A percentile compares a stretch with the other conserved stretches of the same genome.
phyloP scores from a whole-genome alignment of 2,888 invertebrate genomes.

The Linnaemya vulpina region DNA sequence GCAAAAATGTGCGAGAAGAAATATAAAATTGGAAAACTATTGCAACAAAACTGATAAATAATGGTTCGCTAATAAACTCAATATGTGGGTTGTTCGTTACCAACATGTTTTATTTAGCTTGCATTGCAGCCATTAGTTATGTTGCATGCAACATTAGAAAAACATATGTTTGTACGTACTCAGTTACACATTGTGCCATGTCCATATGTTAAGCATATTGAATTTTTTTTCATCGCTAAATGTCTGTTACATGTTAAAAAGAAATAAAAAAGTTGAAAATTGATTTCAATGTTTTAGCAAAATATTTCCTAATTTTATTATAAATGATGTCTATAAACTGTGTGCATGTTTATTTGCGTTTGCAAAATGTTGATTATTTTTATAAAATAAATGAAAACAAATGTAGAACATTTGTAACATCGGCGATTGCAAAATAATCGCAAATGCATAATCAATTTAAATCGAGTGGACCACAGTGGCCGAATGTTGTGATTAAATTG shows the following conservation, averaged over 20 bases:
- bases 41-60: conserved; percentile 44
- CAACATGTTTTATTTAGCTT: conserved; percentile 22
- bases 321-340: conserved; percentile 37
- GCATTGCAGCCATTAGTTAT: conserved; percentile 8
- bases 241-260: neutral
- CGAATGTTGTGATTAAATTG: neutral
- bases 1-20: neutral
- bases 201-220: neutral
- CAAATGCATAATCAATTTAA: neutral
- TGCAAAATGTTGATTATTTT: conserved; percentile 20
- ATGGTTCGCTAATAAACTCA: conserved; percentile 58
- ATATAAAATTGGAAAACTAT: conserved; percentile 6
- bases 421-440: conserved; percentile 19
- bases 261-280: conserved; percentile 1
- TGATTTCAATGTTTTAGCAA: conserved; percentile 20
- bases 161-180: conserved; percentile 18
- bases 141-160: conserved; percentile 52
- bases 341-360: conserved; percentile 27
- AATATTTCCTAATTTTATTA: conserved; percentile 39
- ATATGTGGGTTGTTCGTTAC: conserved; percentile 51
- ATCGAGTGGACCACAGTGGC: neutral
- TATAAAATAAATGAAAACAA: conserved; percentile 19
- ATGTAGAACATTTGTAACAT: conserved; percentile 35
- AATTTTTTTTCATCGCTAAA: neutral
- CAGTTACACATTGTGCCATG: neutral